Evolutionary conservation across 2,888 invertebrate genomes (phyloP).

Genomic region (Athripsodes cinereus): DNA sequence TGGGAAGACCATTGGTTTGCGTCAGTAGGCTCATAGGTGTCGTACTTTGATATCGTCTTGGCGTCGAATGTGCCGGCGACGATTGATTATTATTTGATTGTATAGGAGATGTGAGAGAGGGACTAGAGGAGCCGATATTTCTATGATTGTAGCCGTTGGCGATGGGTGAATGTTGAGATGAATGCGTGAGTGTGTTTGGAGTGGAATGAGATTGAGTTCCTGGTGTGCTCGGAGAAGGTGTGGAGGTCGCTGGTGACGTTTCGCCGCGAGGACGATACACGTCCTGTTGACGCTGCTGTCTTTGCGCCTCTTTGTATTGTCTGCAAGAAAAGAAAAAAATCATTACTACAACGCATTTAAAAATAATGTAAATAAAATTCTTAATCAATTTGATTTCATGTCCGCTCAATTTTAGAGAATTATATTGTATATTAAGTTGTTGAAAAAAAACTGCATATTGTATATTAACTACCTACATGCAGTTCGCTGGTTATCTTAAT

Average conservation of each 20-base stretch:
- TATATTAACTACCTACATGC: too few species aligned
- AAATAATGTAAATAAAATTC: too few species aligned
- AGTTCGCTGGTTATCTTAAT: too few species aligned
- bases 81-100: constrained; percentile 33
- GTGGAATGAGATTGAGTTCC: constrained; percentile 41
- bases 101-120: constrained; percentile 40
- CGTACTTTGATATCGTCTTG: constrained; percentile 41
- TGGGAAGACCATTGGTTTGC: constrained; percentile 18
- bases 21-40: constrained; percentile 32
- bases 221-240: constrained; percentile 50
- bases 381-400: too few species aligned
- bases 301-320: constrained; percentile 86
- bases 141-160: constrained; percentile 48
- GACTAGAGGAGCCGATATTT: constrained; percentile 51
- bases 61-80: constrained; percentile 47
- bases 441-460: too few species aligned
- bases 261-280: constrained; percentile 66
- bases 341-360: not conserved
- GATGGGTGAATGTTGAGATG: constrained; percentile 36
- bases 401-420: too few species aligned
- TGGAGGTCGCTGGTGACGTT: constrained; percentile 48
- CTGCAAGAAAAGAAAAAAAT: constrained; percentile 40
- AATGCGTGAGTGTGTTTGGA: constrained; percentile 25
- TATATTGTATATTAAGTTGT: too few species aligned
- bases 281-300: constrained; percentile 78